These are phyloP conservation scores for Zaprionus taronus DNA, from an alignment of 1,140 invertebrate species.

Conservation along the genomic window DNA sequence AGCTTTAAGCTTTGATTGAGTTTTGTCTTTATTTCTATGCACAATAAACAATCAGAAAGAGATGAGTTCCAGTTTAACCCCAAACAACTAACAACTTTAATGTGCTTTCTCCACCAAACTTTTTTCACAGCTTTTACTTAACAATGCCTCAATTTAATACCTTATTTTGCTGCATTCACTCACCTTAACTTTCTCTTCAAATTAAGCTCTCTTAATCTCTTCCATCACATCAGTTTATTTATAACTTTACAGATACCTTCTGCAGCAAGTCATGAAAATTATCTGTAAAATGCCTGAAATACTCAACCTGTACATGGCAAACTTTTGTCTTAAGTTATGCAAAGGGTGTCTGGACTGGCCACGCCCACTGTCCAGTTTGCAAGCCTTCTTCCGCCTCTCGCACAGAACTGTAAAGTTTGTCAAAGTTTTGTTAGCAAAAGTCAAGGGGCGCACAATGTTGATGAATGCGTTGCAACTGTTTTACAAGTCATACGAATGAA, in stretches of 20 bases:
- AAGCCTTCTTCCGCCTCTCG: background rate
- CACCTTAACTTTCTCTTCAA: background rate
- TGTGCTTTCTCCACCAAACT: too few species aligned
- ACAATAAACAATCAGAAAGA: too few species aligned
- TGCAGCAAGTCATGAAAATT: slow-evolving; percentile 34
- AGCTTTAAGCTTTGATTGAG: too few species aligned
- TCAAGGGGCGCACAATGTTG: slow-evolving; percentile 73
- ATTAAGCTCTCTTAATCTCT: background rate
- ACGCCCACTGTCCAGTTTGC: slow-evolving; percentile 16
- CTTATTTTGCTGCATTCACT: background rate
- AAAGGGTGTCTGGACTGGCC: slow-evolving; percentile 28
- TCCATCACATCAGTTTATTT: background rate
- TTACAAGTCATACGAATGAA: slow-evolving; percentile 18
- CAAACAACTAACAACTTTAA: too few species aligned
- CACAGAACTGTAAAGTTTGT: slow-evolving; percentile 68
- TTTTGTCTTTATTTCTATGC: too few species aligned
- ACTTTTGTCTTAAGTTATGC: slow-evolving; percentile 52
- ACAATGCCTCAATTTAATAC: too few species aligned
- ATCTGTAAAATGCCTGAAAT: slow-evolving; percentile 60
- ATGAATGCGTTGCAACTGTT: slow-evolving; percentile 71
- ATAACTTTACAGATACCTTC: background rate
- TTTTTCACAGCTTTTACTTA: too few species aligned
- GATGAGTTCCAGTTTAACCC: too few species aligned
- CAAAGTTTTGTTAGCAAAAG: slow-evolving; percentile 78
- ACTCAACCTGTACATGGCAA: slow-evolving; percentile 46